phyloP scores from a whole-genome alignment of 2,888 invertebrate genomes.

The Chrysotoxum bicinctum region DNA sequence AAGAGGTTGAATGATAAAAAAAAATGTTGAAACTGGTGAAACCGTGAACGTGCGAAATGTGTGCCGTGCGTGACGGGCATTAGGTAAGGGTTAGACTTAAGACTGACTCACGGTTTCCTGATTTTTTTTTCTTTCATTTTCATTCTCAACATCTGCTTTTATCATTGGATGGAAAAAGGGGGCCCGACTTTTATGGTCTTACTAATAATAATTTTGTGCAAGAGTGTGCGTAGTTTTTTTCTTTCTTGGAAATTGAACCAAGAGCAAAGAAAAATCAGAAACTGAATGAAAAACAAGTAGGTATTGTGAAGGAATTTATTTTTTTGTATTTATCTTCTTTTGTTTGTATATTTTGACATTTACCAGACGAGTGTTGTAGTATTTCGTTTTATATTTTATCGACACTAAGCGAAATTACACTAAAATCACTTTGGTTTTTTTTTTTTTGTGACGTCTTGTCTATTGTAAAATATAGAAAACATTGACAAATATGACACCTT shows the following conservation, averaged over 20 bases:
- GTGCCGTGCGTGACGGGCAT: slow-evolving; percentile 3
- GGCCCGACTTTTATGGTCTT: slow-evolving; percentile 19
- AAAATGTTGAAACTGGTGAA: background rate
- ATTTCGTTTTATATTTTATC: too few relatives aligned
- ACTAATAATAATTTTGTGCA: background rate
- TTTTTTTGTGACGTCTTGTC: too few relatives aligned
- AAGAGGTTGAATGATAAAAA: background rate
- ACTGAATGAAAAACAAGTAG: background rate
- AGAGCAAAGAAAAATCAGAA: background rate
- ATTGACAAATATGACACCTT: too few relatives aligned
- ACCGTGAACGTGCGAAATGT: slow-evolving; percentile 11
- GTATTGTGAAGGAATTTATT: too few relatives aligned
- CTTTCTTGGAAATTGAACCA: background rate
- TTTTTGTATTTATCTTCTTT: too few relatives aligned
- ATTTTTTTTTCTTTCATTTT: background rate
- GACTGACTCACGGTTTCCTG: background rate
- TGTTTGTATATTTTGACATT: too few relatives aligned
- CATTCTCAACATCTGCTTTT: background rate
- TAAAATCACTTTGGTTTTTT: too few relatives aligned
- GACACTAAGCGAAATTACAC: too few relatives aligned
- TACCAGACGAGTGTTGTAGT: too few relatives aligned
- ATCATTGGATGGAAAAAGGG: slow-evolving; percentile 27
- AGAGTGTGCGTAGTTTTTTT: background rate
- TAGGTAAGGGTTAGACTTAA: slow-evolving; percentile 6
- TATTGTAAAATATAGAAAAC: too few relatives aligned